phyloP scores from a whole-genome alignment of 2,797 vertebrate species.

The Alosa sapidissima region DNA sequence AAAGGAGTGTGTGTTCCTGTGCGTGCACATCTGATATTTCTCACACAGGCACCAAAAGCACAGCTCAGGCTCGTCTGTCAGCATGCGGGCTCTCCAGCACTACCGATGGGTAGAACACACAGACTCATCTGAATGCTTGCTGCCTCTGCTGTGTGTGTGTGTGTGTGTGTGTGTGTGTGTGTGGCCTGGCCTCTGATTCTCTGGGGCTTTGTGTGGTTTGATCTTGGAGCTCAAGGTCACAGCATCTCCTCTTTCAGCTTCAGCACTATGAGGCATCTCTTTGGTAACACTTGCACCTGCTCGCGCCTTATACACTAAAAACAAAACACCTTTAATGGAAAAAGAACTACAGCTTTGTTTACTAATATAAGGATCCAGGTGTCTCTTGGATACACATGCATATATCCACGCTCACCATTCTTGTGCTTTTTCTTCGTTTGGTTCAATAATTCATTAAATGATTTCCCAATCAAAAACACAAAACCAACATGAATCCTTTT shows the following conservation, averaged over 20 bases:
- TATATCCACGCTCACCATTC: background rate
- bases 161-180: background rate
- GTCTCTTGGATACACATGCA: background rate
- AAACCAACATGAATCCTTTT: background rate
- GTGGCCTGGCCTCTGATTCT: background rate
- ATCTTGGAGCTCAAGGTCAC: background rate
- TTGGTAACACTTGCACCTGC: background rate
- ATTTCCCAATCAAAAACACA: background rate
- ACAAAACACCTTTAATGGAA: background rate
- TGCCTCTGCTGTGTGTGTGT: no score
- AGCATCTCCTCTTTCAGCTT: background rate
- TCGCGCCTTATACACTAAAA: background rate
- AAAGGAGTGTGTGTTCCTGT: no score
- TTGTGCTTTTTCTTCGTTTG: background rate
- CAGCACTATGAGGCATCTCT: background rate
- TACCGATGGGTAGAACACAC: background rate
- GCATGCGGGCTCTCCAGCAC: background rate
- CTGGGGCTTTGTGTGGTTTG: background rate
- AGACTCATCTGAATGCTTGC: background rate
- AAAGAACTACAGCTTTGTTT: background rate
- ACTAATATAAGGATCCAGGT: background rate
- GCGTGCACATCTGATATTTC: background rate
- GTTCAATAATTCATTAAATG: no score
- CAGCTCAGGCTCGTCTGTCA: background rate
- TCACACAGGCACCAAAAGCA: background rate